Percentiles rank a stretch among this genome's conserved stretches.
phyloP scores from a whole-genome alignment of 2,797 vertebrate species.

The Leptodactylus fallax region DNA sequence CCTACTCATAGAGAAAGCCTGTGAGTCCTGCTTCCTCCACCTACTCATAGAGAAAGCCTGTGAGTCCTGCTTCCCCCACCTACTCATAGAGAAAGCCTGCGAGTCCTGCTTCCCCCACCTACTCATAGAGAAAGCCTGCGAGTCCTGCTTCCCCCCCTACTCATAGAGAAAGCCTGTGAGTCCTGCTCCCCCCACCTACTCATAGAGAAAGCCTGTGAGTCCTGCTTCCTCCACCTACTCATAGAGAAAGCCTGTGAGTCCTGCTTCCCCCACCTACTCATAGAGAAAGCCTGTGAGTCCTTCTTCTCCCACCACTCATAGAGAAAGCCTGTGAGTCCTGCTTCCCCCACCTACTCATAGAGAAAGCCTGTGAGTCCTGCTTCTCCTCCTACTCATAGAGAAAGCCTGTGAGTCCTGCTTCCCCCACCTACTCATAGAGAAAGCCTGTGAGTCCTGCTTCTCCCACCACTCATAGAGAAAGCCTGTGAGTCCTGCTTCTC shows the following conservation, averaged over 20 bases:
- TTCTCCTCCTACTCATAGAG: too few relatives aligned
- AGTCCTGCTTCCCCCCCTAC: too few relatives aligned
- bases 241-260: neutral
- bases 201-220: neutral
- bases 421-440: too few relatives aligned
- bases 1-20: neutral
- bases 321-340: neutral
- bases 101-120: neutral
- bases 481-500: neutral
- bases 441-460: too few relatives aligned
- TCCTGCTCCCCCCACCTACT: neutral
- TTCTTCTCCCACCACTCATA: too few relatives aligned
- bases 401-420: neutral
- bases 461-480: too few relatives aligned
- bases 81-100: neutral
- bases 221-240: neutral
- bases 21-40: neutral
- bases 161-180: neutral
- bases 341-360: neutral
- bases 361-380: too few relatives aligned
- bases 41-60: neutral
- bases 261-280: neutral
- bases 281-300: too few relatives aligned
- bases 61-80: neutral
- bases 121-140: too few relatives aligned